Base-by-base conservation (phyloP, 2,888 invertebrate species). In the Diloba caeruleocephala region DNA sequence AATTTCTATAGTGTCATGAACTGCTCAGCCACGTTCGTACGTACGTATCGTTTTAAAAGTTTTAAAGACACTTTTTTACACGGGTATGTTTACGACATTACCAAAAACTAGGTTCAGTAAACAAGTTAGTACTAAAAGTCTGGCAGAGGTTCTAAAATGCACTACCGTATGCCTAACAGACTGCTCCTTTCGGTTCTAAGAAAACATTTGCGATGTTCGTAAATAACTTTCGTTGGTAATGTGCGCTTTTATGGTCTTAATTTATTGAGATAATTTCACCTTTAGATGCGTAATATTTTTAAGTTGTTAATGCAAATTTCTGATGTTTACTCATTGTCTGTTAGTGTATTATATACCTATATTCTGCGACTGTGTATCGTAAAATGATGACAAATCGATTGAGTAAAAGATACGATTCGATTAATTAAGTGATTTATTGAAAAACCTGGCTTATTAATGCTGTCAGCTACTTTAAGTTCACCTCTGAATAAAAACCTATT, bases 71-170 rank as follows among this genome's bases (percentile, higher is more conserved):
- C n/a, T n/a, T n/a, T n/a, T n/a, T n/a, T n/a, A n/a, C n/a, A n/a
- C n/a, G n/a, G n/a, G n/a, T n/a, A n/a, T n/a, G n/a, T n/a, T n/a
- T n/a, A n/a, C n/a, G n/a, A 19, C 19, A 7, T 21, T 21, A 4
- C 6, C 21, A 3, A 21, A 2, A 21, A 4, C 3, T 9, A 15
- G 48, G 12, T 12, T 6, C 4, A 31, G 25, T 48, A 41, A 53
- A 42, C 13, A 42, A 37, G 33, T 45, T 15, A 39, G 41, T 28
- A 61, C 43, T 65, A 45, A 69, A 69, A 32, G 52, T 58, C 69
- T 19, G 17, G 7, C 10, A 32, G 28, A 21, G 29, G 13, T 33
- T 36, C 34, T 65, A 65, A 64, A 68, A 48, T 50, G 25, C 19
- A 25, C 1, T 32, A 50, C 32, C 17, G 9, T 50, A 64, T 56